Base-by-base conservation (phyloP, 2,888 invertebrate species). In the Drosophila villosipedis region DNA sequence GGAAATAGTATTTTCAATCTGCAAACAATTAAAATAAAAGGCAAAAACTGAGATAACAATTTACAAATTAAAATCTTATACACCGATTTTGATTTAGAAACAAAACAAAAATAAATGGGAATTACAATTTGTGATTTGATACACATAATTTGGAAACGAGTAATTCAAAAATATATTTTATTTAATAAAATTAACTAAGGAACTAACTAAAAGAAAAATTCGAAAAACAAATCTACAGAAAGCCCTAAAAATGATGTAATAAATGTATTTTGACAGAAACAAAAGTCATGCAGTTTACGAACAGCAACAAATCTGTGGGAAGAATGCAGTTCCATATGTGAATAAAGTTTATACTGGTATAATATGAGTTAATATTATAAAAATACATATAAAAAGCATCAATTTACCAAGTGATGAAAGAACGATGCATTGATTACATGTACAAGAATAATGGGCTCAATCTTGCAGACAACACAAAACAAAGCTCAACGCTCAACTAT, bases 391-490 rank as follows among this genome's bases (percentile, higher is more conserved):
- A 3, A 16, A 52, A 55, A 55, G 37, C 55, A 55, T 28, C 5
- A 37, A 19, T 54, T 54, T 22, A 10, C 12, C 6, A 25, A 52
- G 4, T 14, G 33, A 30, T 16, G n/a, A 10, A 30, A n/a, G 25
- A 53, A 41, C 41, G 19, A 16, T 43, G 60, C 37, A 33, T 41
- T 19, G 25, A 41, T 31, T 33, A 19, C 19, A 12, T 25, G 9
- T 28, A 28, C 7, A 7, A 41, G n/a, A 69, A 35, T 1, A 35
- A 55, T 30, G 28, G 52, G n/a, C 43, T 72, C 31, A 53, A 72
- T 33, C 39, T 30, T 35, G 37, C 37, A 41, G 39, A 14, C 14
- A 53, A 22, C 28, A 49, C 14, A 41, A 41, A 19, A 43, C 1
- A 19, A 54, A 62, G 31, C 58, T 28, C 30, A 58, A 31, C 30